phyloP scores from a whole-genome alignment of 2,113 vertebrate species.

The Eleginops maclovinus region DNA sequence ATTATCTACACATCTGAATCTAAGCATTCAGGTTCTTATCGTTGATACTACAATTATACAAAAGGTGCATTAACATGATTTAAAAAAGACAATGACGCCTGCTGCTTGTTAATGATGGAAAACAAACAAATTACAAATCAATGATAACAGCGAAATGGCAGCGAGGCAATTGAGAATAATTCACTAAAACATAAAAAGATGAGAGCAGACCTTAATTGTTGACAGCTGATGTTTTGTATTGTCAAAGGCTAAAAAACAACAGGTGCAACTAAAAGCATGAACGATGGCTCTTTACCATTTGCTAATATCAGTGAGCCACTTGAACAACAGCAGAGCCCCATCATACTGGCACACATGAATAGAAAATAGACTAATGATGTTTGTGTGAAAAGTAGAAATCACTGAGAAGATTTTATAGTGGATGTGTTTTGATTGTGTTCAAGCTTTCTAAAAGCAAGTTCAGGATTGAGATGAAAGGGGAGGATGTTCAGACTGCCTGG shows the following conservation, averaged over 20 bases:
- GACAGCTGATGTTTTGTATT: conserved; percentile 16
- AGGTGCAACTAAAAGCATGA: conserved; percentile 31
- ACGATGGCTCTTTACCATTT: conserved; percentile 14
- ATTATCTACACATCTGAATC: too few species aligned
- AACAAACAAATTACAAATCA: background rate
- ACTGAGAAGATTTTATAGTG: background rate
- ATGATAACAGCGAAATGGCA: conserved; percentile 3
- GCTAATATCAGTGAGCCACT: conserved; percentile 9
- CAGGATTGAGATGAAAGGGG: background rate
- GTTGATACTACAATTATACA: background rate
- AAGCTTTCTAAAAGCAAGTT: background rate
- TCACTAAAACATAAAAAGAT: background rate
- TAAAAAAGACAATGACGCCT: background rate
- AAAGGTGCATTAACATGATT: background rate
- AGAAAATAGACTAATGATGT: conserved; percentile 2
- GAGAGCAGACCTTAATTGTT: background rate
- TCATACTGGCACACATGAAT: background rate
- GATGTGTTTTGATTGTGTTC: background rate
- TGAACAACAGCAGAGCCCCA: conserved; percentile 4
- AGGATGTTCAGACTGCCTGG: background rate
- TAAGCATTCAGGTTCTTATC: too few species aligned
- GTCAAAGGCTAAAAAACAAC: conserved; percentile 31
- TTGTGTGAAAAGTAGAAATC: background rate
- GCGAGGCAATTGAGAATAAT: conserved; percentile 11
- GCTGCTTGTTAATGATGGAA: background rate